Base-by-base conservation (phyloP, 2,888 invertebrate genomes). In the Tryphoninae sp. region DNA sequence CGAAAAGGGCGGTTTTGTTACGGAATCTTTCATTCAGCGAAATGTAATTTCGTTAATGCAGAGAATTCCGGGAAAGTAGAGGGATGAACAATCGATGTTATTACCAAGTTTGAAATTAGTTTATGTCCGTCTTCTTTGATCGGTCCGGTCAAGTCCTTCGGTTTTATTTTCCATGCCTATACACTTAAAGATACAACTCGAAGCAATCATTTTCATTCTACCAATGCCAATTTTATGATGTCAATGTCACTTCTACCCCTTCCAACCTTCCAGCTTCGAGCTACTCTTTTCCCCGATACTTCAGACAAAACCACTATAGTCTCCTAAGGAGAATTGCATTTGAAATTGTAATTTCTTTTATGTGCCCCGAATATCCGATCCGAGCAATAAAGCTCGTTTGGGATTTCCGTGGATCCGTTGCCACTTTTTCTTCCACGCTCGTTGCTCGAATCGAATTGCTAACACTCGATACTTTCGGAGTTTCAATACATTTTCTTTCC, bases 301-400 rank as follows among this genome's bases (percentile, higher is more conserved):
- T 22, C 22, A 40, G 16, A n/a, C 62, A 78, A 59, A 74, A 51
- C 49, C 51, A 51, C 74, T 26, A 75, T 75, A 81, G 55, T 64
- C 83, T 84, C 79, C 53, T 59, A 75, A 73, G 65, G 84, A 84
- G 87, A 88, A 91, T 91, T 91, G 88, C 91, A 91, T 91, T 91
- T 91, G 90, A 90, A 91, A 90, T 90, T 90, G 88, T 91, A 90
- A 91, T 91, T 86, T 84, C 84, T 85, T 83, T 77, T 77, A 71
- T 81, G 72, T 81, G 51, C 64, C 61, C 71, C 72, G 69, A 77
- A 81, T 81, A 61, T 75, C 61, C 69, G 71, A 58, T 76, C 55
- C 74, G 68, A 81, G 78, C 78, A 79, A 84, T 84, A 83, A 83
- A 81, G 76, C 84, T 80, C 82, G 82, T 84, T 81, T 77, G 80